These are phyloP conservation scores for Ceyx melanurus DNA, from an alignment of 2,113 vertebrate genomes.

Conservation along the genomic window DNA sequence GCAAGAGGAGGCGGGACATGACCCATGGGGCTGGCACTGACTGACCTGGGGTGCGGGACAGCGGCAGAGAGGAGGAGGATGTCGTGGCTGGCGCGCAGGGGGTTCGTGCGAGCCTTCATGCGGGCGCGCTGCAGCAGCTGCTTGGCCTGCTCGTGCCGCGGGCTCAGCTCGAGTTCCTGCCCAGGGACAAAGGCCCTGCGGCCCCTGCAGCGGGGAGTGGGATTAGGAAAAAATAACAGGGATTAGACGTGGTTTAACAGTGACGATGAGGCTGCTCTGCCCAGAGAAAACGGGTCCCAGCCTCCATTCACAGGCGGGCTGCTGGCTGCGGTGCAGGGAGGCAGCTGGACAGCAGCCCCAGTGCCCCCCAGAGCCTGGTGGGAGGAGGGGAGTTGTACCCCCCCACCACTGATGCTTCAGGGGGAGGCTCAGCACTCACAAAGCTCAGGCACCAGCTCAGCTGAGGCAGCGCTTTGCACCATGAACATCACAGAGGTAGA, in stretches of 20 bases:
- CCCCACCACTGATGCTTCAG: rapidly evolving
- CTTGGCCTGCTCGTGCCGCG: slow-evolving; percentile 89
- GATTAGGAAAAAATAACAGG: slow-evolving; percentile 67
- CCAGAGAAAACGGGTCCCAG: background rate
- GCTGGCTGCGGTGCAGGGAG: rapidly evolving
- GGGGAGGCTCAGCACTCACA: background rate
- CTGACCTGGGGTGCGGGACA: slow-evolving; percentile 78
- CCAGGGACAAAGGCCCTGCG: slow-evolving; percentile 74
- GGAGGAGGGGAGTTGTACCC: background rate
- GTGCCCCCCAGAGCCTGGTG: rapidly evolving
- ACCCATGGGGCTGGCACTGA: slow-evolving; percentile 59
- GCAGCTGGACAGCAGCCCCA: rapidly evolving
- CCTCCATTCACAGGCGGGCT: background rate
- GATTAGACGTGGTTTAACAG: slow-evolving; percentile 75
- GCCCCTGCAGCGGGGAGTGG: slow-evolving; percentile 31
- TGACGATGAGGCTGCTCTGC: slow-evolving; percentile 48
- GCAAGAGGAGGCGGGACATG: rapidly evolving
- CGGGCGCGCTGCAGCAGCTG: slow-evolving; percentile 87
- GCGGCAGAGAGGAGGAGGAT: slow-evolving; percentile 80
- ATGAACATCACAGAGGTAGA: rapidly evolving
- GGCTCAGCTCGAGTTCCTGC: slow-evolving; percentile 82
- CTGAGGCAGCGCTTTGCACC: background rate
- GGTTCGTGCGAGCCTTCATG: slow-evolving; percentile 88
- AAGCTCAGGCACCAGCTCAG: background rate
- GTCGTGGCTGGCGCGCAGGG: slow-evolving; percentile 89